Evolutionary conservation across 1,140 invertebrate genomes (phyloP).

Genomic region (Drosophila rufa): DNA sequence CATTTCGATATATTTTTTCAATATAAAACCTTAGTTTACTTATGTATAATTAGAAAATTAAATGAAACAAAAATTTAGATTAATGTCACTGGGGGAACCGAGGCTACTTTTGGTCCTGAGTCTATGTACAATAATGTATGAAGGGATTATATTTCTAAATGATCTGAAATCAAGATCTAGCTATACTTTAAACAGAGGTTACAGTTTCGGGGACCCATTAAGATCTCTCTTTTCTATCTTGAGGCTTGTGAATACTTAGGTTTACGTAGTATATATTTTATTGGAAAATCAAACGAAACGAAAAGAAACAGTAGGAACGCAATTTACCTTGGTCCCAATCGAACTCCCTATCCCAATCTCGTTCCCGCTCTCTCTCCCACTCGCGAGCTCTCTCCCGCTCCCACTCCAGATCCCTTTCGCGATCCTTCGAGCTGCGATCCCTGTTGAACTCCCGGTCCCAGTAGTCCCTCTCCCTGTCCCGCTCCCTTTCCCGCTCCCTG

Average conservation of each 20-base stretch:
- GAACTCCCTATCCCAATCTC: slow-evolving; percentile 85
- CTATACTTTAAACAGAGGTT: neutral
- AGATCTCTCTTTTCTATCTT: neutral
- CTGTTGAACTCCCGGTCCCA: slow-evolving; percentile 80
- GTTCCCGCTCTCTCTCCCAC: slow-evolving; percentile 85
- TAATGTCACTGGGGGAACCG: neutral
- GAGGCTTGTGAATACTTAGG: slow-evolving; percentile 15
- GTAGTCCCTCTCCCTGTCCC: slow-evolving; percentile 68
- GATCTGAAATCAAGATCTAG: slow-evolving; percentile 3
- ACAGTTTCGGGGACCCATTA: neutral
- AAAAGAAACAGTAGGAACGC: slow-evolving; percentile 47
- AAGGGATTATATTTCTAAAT: no score
- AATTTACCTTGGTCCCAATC: slow-evolving; percentile 85
- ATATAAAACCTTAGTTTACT: neutral
- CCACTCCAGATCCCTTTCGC: slow-evolving; percentile 78
- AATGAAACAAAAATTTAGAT: neutral
- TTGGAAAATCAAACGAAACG: slow-evolving; percentile 58
- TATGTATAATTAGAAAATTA: neutral
- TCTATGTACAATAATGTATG: slow-evolving; percentile 15
- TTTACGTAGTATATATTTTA: slow-evolving; percentile 47
- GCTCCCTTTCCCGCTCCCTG: slow-evolving; percentile 72
- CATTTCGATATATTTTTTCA: neutral
- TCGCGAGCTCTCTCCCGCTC: slow-evolving; percentile 79
- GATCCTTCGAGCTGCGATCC: slow-evolving; percentile 75
- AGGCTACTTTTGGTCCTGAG: slow-evolving; percentile 12